These are phyloP conservation scores for Leucopsar rothschildi DNA, from an alignment of 2,113 vertebrate species.

Conservation along the genomic window DNA sequence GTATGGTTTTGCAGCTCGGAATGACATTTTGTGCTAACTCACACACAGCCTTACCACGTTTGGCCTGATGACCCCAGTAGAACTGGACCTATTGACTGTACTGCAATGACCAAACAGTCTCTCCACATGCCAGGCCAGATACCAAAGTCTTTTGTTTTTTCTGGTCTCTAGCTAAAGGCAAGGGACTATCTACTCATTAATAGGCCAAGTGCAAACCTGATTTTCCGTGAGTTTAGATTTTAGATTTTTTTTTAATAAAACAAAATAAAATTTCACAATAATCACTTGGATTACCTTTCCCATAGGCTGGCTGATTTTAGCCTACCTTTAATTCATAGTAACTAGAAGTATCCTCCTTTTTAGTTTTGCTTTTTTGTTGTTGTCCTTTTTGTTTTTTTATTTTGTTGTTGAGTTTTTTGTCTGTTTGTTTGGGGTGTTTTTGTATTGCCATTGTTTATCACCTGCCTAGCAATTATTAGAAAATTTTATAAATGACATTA, in stretches of 20 bases:
- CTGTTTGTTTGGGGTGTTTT: neutral
- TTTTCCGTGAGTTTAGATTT: neutral
- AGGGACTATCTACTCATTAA: neutral
- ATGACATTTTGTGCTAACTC: neutral
- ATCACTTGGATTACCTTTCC: neutral
- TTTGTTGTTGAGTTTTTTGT: too few species aligned
- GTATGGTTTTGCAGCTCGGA: neutral
- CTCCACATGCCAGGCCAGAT: fast-evolving
- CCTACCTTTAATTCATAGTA: neutral
- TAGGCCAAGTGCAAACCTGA: neutral
- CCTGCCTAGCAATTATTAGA: neutral
- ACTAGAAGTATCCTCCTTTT: neutral
- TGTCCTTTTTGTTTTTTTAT: neutral
- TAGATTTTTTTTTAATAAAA: neutral
- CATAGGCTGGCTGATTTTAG: neutral
- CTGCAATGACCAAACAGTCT: neutral
- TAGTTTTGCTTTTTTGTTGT: neutral
- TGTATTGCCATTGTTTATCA: neutral
- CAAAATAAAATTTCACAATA: neutral
- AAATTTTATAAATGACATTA: neutral
- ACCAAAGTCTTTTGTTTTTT: fast-evolving
- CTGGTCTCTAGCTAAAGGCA: neutral
- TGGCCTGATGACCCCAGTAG: neutral
- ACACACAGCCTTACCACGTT: neutral
- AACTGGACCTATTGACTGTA: neutral